Base-by-base conservation (phyloP, 2,888 invertebrate genomes). In the Mellilla xanthometata region DNA sequence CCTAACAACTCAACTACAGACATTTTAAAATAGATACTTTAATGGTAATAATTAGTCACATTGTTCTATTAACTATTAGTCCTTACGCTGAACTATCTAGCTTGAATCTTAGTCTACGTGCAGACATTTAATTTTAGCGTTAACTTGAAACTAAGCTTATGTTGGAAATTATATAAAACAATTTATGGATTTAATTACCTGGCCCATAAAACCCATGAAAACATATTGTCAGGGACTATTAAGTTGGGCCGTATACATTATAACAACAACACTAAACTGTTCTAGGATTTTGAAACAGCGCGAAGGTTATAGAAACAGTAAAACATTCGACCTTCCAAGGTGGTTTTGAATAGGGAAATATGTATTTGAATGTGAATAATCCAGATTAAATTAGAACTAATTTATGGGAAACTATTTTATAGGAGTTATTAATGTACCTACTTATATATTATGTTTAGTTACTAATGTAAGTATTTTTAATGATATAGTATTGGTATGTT, bases 1-100 rank as follows among this genome's bases (percentile, higher is more conserved):
- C 40, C 46, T 44, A 42, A 56, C 48, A 52, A 50, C 29, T 56
- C 54, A 54, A 32, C 49, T 46, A 28, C 54, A 48, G 39, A 8
- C 24, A 8, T 32, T 27, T 24, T 28, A 23, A 32, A 22, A 15
- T 11, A 27, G 27, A 40, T 7, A 9, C 10, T 23, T 24, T 7
- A 5, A 10, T n/a, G n/a, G n/a, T n/a, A 32, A 32, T 33, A 33
- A 45, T 45, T 39, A 33, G 10, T 7, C 24, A 7, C 2, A 1
- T 19, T 19, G 15, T 19, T 19, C 6, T 3, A 19, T 19, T 19
- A 19, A 19, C 15, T 19, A 19, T 19, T 19, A 19, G 6, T 19
- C 15, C n/a, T n/a, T n/a, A 19, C 6, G 6, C 15, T 1, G 6
- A 19, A 5, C 15, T 6, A 19, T 1, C 0, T 19, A 19, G 6